These are phyloP conservation scores for Pampusana beccarii DNA, from an alignment of 2,113 vertebrate species.

Conservation along the genomic window DNA sequence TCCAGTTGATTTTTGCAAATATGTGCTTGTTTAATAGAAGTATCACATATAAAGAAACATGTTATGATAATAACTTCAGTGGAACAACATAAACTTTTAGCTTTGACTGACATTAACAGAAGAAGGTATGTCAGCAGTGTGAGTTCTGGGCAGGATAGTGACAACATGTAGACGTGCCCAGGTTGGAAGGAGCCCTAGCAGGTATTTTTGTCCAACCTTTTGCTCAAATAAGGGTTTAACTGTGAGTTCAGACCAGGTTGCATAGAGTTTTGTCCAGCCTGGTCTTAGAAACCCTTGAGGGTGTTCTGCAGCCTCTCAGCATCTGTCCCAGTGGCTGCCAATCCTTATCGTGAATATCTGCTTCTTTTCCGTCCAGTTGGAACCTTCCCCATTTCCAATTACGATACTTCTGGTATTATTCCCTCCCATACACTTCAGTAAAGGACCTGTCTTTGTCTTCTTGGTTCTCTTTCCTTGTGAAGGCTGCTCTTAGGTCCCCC, in stretches of 20 bases:
- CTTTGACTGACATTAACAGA: neutral
- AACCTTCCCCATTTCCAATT: neutral
- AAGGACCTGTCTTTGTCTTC: neutral
- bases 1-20: neutral
- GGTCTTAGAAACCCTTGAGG: neutral
- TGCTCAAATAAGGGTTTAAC: neutral
- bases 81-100: neutral
- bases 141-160: neutral
- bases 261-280: neutral
- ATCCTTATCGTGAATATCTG: neutral
- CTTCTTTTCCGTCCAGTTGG: neutral
- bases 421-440: neutral
- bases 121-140: neutral
- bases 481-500: neutral
- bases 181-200: neutral
- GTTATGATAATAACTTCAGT: neutral
- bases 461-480: neutral
- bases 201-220: neutral
- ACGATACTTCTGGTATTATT: neutral
- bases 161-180: neutral
- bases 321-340: neutral
- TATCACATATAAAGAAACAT: neutral
- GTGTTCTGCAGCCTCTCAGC: neutral
- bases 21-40: neutral
- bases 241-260: neutral